Base-by-base conservation (phyloP, 2,888 invertebrate species). In the Melinaea marsaeus region DNA sequence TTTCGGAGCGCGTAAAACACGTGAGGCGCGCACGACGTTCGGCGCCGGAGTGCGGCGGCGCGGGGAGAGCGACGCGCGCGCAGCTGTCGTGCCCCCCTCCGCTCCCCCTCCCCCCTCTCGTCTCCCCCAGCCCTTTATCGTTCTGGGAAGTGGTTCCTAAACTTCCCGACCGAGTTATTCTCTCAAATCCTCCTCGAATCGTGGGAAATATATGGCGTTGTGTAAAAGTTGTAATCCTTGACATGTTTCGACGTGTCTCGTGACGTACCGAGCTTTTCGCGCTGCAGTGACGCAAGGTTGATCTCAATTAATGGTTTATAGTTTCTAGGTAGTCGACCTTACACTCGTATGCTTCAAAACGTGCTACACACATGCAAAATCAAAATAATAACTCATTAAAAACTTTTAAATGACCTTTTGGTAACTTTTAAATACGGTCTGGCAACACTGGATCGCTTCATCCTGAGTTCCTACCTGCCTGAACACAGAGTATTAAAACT, bases 91-190 rank as follows among this genome's bases (percentile, higher is more conserved):
- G 79, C 80, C 81, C 76, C 79, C 51, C 51, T 51, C 51, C 32
- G 51, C 51, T 32, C 51, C 51, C 72, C 76, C 77, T 76, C 71
- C 77, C 75, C 70, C 77, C 57, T 72, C 69, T 62, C 75, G 66
- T 65, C 70, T 76, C 79, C 80, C 75, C 76, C 77, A 83, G 83
- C 86, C 88, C 88, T 86, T 85, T 86, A 88, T 88, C 89, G 89
- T 90, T 90, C 90, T 90, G 89, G 90, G 90, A 89, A 90, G 88
- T 89, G 88, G 90, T 89, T 90, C 90, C 90, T 88, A 85, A 88
- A 83, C 88, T 89, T 90, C 90, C 90, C 90, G 84, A 81, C 79
- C 74, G 83, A 79, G 87, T 85, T 87, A 83, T 77, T 83, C 79
- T 70, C 74, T 70, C 71, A 65, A 75, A 76, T 75, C 74, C 76